phyloP scores from a whole-genome alignment of 2,797 vertebrate species.

The Malurus splendens region DNA sequence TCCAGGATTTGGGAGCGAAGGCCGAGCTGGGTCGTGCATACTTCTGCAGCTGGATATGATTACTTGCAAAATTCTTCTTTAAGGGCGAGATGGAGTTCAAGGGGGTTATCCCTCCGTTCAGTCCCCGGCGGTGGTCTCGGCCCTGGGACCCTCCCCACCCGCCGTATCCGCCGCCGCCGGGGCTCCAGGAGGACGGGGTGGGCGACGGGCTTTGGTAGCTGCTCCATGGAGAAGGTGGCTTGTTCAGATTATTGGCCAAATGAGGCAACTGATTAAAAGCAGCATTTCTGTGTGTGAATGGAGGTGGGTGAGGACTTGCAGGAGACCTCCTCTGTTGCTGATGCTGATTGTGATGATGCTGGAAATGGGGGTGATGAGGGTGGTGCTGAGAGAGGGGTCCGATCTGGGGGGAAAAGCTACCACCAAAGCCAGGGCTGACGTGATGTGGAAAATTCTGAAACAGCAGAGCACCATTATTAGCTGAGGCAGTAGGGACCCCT shows the following conservation, averaged over 20 bases:
- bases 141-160: slow-evolving; percentile 96
- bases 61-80: slow-evolving; percentile 98
- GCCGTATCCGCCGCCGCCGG: slow-evolving; percentile 88
- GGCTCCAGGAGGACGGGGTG: slow-evolving; percentile 95
- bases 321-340: slow-evolving; percentile 95
- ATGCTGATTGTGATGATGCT: slow-evolving; percentile 93
- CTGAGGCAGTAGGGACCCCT: slow-evolving; percentile 86
- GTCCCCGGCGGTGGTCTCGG: slow-evolving; percentile 90
- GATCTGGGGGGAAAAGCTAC: slow-evolving; percentile 95
- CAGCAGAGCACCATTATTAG: slow-evolving; percentile 90
- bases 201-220: slow-evolving; percentile 97
- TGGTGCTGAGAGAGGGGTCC: slow-evolving; percentile 96
- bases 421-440: slow-evolving; percentile 91
- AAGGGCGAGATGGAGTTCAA: slow-evolving; percentile 96
- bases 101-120: slow-evolving; percentile 89
- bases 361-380: slow-evolving; percentile 94
- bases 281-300: slow-evolving; percentile 91
- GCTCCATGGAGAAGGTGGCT: slow-evolving; percentile 95
- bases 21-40: slow-evolving; percentile 92
- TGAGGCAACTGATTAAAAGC: slow-evolving; percentile 96
- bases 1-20: slow-evolving; percentile 96
- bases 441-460: slow-evolving; percentile 99
- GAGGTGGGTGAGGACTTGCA: slow-evolving; percentile 90
- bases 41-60: slow-evolving; percentile 94
- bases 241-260: slow-evolving; percentile 91